These are phyloP conservation scores for Drosophila leontia DNA, from an alignment of 1,140 invertebrate species.

Conservation along the genomic window DNA sequence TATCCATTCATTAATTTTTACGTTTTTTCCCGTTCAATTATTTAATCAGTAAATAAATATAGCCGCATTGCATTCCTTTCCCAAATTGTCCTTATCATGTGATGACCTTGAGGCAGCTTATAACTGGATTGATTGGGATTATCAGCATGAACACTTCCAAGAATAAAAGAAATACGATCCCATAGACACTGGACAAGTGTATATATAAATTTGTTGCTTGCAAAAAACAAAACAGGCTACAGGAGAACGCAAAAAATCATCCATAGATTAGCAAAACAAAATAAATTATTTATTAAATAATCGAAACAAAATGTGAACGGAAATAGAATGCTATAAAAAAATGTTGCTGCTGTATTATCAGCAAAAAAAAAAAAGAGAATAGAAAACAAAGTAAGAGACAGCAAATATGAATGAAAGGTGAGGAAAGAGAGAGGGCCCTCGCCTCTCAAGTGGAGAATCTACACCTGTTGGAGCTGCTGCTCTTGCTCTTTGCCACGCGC, in stretches of 20 bases:
- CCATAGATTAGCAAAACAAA: slow-evolving; percentile 40
- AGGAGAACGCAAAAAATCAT: neutral
- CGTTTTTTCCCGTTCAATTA: neutral
- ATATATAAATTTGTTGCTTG: slow-evolving; percentile 7
- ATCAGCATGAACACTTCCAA: neutral
- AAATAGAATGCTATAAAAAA: slow-evolving; percentile 46
- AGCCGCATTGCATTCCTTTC: slow-evolving; percentile 1
- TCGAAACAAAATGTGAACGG: slow-evolving; percentile 20
- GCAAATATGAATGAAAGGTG: slow-evolving; percentile 26
- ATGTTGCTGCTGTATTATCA: slow-evolving; percentile 20
- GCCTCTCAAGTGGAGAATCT: slow-evolving; percentile 1
- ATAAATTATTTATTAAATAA: slow-evolving; percentile 60
- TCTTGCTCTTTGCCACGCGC: slow-evolving; percentile 20
- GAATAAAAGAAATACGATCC: slow-evolving; percentile 11
- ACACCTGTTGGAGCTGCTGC: slow-evolving; percentile 22
- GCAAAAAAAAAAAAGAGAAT: neutral
- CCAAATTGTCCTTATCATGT: neutral
- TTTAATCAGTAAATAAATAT: slow-evolving; percentile 3
- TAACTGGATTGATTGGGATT: neutral
- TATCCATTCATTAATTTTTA: slow-evolving; percentile 8
- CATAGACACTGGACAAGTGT: neutral
- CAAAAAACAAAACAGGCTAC: slow-evolving; percentile 10
- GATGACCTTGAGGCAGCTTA: slow-evolving; percentile 1
- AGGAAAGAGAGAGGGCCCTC: slow-evolving; percentile 6
- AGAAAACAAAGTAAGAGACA: neutral